Evolutionary conservation across 1,140 invertebrate genomes (phyloP), one percentile per base, ranked within the genome.

Genomic region (Glomeris maerens): DNA sequence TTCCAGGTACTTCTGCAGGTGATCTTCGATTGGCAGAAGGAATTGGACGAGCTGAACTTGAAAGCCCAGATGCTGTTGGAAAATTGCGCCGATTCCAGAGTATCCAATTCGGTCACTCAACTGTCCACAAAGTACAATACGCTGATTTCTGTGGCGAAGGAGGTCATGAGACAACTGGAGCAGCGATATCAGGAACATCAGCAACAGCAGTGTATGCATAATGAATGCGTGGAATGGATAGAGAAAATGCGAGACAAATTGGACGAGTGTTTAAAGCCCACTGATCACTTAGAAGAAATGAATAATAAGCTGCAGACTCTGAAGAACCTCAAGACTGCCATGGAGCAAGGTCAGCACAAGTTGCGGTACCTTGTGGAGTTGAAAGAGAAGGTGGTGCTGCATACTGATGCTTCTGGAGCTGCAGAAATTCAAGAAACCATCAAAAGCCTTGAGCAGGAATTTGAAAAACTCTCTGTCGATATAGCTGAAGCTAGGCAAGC

Each of bases 61-160:
- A 82, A 80, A 60, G 90, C 89, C 10, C 90, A 94, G 65, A 78
- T 81, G 31, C 70, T 95, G 17, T 63, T 93, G 7, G 88, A 94
- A 67, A 91, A 86, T 0, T 94, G 89, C 62, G 81, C 87, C 21
- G 90, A 96, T 62, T 91, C 90, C 0, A 74, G 89, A 55, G 81
- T 96, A 29, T 92, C 89, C 10, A 94, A 93, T 69, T 85, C 84
- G 7, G 82, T 96, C 27, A 93, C 90, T 27, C 87, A 94, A 64
- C 68, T 96, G 14, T 88, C 90, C 0, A 92, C 88, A 1, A 92
- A 92, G 64, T 95, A 95, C 59, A 93, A 93, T 64, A 81, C 86
- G 0, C 68, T 95, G n/a, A 65, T 93, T 21, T 88, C 87, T 0
- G 62, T 90, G 17, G 84, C 89, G 10, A 96, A 95, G 70, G 91